Evolutionary conservation across 2,888 invertebrate species (phyloP), one percentile per base, ranked within the genome.

Genomic region (Oscheius sp.): DNA sequence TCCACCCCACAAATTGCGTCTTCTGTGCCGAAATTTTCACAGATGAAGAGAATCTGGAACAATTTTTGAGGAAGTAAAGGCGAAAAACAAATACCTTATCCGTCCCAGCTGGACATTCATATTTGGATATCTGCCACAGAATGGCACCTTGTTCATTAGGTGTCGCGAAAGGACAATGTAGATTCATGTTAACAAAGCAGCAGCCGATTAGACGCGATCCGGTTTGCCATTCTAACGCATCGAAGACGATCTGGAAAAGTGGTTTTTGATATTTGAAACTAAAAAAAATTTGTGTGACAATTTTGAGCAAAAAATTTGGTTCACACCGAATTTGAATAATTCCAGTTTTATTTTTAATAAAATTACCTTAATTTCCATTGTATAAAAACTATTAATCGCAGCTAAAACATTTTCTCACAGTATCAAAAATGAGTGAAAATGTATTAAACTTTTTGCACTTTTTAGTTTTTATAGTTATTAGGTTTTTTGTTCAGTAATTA

Each of bases 11-110:
- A 82, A 20, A 80, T 50, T 17, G 75, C 75, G 14, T 71, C 68
- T 2, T 62, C 49, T 0, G 57, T 44, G 0, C 81, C 81, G 49
- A 71, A 80, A 70, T 82, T 82, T 51, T 82, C 82, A 62, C 82
- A 82, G 36, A 82, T 77, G 56, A 82, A 82, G 44, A 80, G 72
- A 9, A 82, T 74, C 80, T 81, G 73, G 36, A 75, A n/a, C n/a
- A 36, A 36, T 36, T 36, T 36, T 36, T 28, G 30, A 20, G 4
- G 9, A 14, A 54, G n/a, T 36, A 8, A 36, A 8, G 14, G 8
- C 14, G 36, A 14, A 14, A n/a, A n/a, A n/a, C n/a, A n/a, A n/a
- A n/a, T 22, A 51, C 61, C 62, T 67, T 67, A 24, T 61, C 50
- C 1, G 67, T 67, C 38, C 41, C 32, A 1, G 32, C 24, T 12